Conservation (phyloP, 2,797 vertebrate genomes). For the Falco columbarius region DNA sequence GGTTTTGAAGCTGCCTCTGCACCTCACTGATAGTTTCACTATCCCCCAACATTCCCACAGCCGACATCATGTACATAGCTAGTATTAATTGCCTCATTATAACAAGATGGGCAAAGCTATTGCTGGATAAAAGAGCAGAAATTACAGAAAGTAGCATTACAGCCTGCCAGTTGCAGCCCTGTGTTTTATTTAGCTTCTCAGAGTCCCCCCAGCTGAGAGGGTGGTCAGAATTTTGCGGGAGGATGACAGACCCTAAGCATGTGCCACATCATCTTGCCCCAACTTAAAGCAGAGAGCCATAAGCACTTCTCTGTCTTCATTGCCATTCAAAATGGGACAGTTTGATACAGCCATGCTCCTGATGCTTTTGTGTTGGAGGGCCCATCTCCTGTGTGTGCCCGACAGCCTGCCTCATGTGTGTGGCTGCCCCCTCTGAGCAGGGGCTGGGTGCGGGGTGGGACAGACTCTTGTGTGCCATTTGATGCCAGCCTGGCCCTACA, state of each 20-base stretch:
- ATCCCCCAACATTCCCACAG: not conserved
- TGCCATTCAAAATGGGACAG: not conserved
- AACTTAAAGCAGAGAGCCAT: not conserved
- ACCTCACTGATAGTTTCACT: not conserved
- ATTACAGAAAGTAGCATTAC: not conserved
- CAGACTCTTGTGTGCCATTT: not conserved
- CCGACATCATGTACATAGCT: not conserved
- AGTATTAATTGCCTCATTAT: not conserved
- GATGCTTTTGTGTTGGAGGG: not conserved
- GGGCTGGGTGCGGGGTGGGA: not conserved
- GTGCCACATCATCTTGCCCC: not conserved
- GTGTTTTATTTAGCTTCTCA: not conserved
- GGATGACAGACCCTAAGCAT: not conserved
- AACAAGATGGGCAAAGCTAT: not conserved
- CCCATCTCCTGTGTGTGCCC: not conserved
- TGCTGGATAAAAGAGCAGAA: not conserved
- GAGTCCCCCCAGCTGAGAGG: not conserved
- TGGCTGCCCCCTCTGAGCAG: accelerated
- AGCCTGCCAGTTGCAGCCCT: not conserved
- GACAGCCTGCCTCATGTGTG: accelerated
- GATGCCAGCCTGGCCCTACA: not conserved
- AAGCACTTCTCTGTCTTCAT: not conserved
- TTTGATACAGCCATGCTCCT: accelerated
- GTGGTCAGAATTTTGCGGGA: not conserved
- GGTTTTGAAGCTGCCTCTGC: not conserved